Conservation (phyloP, 1,140 invertebrate genomes). For the Apis cerana region DNA sequence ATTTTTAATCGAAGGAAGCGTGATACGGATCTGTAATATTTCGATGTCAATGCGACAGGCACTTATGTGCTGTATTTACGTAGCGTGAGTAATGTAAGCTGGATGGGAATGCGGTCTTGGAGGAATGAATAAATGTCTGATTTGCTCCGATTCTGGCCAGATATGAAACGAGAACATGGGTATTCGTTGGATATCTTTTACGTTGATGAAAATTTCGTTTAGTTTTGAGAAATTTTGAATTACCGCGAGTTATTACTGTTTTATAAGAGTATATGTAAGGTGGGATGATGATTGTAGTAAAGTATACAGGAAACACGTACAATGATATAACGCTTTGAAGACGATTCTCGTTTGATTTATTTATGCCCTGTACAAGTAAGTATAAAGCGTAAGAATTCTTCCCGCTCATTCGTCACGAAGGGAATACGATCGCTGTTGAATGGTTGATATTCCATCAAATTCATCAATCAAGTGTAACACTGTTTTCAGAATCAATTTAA, state of each 20-base stretch:
- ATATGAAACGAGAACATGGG: background rate
- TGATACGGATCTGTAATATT: background rate
- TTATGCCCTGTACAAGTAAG: background rate
- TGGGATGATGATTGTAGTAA: no score
- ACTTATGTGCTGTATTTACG: background rate
- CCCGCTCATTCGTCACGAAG: background rate
- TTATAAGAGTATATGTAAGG: background rate
- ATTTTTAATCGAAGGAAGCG: constrained; percentile 28
- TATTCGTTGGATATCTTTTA: background rate
- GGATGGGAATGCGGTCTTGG: background rate
- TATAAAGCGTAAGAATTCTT: background rate
- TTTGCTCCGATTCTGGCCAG: background rate
- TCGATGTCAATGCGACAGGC: background rate
- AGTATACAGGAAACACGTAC: background rate
- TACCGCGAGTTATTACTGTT: no score
- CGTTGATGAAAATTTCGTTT: background rate
- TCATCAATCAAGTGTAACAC: background rate
- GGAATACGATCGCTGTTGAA: background rate
- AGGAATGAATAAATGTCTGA: constrained; percentile 7
- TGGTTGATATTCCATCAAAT: background rate
- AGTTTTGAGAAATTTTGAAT: background rate
- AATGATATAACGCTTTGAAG: background rate
- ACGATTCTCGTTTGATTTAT: background rate
- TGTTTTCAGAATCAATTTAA: background rate
- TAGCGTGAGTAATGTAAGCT: background rate